phyloP scores from a whole-genome alignment of 2,888 invertebrate genomes.

The Drosophila ustulata region DNA sequence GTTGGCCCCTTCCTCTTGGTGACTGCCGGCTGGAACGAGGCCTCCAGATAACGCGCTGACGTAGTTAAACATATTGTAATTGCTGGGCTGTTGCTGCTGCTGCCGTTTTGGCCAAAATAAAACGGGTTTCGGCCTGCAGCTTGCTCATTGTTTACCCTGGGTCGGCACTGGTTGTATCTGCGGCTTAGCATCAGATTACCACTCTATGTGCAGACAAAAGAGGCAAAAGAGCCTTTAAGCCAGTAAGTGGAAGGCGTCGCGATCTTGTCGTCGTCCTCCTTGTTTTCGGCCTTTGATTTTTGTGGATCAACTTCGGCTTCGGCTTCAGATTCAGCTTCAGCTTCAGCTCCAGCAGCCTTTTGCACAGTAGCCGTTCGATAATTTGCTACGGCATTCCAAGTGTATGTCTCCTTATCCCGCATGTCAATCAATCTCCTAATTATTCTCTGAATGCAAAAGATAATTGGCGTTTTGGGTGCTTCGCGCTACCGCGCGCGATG shows the following conservation, averaged over 20 bases:
- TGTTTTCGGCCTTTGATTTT: slow-evolving; percentile 67
- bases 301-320: slow-evolving; percentile 65
- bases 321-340: not conserved
- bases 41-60: slow-evolving; percentile 78
- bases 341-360: not conserved
- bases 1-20: slow-evolving; percentile 9
- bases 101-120: slow-evolving; percentile 41
- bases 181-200: slow-evolving; percentile 82
- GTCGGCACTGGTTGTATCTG: slow-evolving; percentile 59
- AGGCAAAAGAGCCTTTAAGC: slow-evolving; percentile 25
- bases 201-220: slow-evolving; percentile 76
- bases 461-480: slow-evolving; percentile 81
- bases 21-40: slow-evolving; percentile 15
- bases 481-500: slow-evolving; percentile 9
- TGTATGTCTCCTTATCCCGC: slow-evolving; percentile 85
- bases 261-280: slow-evolving; percentile 53
- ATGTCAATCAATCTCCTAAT: slow-evolving; percentile 85
- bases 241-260: slow-evolving; percentile 79
- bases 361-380: slow-evolving; percentile 83
- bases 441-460: slow-evolving; percentile 85
- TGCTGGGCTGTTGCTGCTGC: slow-evolving; percentile 62
- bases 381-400: slow-evolving; percentile 85
- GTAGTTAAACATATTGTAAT: slow-evolving; percentile 85
- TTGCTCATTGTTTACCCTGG: slow-evolving; percentile 71
- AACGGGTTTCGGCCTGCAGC: slow-evolving; percentile 68